A percentile compares a stretch with the other conserved stretches of the same genome.
phyloP scores from a whole-genome alignment of 2,888 invertebrate species.

The Dynastes hyllus region DNA sequence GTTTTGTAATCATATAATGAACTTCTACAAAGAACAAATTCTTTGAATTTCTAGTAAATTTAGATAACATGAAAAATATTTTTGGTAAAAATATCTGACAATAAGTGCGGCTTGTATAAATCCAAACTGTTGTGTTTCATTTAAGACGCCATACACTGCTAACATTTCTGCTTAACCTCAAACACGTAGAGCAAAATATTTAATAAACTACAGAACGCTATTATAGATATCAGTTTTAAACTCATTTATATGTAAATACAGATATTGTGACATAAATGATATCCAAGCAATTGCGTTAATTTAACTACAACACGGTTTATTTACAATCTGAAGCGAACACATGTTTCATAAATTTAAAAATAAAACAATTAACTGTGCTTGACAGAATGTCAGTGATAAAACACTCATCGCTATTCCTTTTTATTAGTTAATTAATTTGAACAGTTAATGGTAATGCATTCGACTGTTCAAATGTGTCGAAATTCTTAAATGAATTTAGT shows the following conservation, averaged over 20 bases:
- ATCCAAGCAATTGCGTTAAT: constrained; percentile 13
- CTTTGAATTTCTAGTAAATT: neutral
- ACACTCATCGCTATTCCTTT: constrained; percentile 23
- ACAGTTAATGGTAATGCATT: constrained; percentile 12
- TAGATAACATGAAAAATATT: neutral
- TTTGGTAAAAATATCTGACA: neutral
- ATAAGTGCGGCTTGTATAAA: neutral
- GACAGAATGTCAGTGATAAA: constrained; percentile 29
- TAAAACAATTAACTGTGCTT: constrained; percentile 32
- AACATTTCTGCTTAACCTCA: neutral
- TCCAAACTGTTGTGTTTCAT: neutral
- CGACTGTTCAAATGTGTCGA: constrained; percentile 34
- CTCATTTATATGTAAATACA: neutral
- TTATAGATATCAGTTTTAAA: neutral
- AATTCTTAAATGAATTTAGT: constrained; percentile 23
- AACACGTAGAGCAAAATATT: neutral
- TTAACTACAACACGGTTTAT: constrained; percentile 35
- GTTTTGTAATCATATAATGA: neutral
- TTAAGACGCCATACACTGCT: neutral
- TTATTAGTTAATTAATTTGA: constrained; percentile 40
- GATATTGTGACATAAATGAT: neutral
- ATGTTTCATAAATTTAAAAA: constrained; percentile 43
- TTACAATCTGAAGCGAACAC: constrained; percentile 23
- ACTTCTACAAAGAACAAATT: neutral
- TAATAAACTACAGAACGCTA: neutral